Conservation (phyloP, 2,797 vertebrate genomes). For the Sarcophilus harrisii region DNA sequence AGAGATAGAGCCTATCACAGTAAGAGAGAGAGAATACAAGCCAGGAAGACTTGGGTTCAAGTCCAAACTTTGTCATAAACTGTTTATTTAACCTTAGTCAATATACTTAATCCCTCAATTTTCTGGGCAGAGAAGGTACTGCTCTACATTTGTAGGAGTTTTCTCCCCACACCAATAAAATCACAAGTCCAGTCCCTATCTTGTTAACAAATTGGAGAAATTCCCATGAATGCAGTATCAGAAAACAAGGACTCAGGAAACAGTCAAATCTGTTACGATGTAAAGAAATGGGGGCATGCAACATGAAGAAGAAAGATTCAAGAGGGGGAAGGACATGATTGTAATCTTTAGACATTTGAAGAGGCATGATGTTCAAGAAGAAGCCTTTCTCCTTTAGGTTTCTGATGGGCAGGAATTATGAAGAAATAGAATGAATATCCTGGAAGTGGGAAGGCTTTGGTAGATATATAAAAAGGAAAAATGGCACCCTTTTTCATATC, state of each 20-base stretch:
- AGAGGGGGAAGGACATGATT: not conserved
- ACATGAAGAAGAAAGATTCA: not conserved
- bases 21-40: too few species aligned
- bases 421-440: not conserved
- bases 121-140: too few species aligned
- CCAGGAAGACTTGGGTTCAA: not conserved
- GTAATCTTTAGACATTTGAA: not conserved
- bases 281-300: not conserved
- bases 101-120: too few species aligned
- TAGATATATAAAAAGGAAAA: not conserved
- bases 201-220: too few species aligned
- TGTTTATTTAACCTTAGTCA: too few species aligned
- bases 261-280: too few species aligned
- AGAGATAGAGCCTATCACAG: too few species aligned
- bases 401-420: not conserved
- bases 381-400: not conserved
- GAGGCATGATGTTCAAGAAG: not conserved
- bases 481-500: not conserved
- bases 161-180: too few species aligned
- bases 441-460: not conserved
- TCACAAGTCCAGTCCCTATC: too few species aligned
- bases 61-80: not conserved
- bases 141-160: too few species aligned
- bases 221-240: too few species aligned
- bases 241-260: too few species aligned